phyloP scores from a whole-genome alignment of 2,797 vertebrate genomes.

The Enteromius paludinosus region DNA sequence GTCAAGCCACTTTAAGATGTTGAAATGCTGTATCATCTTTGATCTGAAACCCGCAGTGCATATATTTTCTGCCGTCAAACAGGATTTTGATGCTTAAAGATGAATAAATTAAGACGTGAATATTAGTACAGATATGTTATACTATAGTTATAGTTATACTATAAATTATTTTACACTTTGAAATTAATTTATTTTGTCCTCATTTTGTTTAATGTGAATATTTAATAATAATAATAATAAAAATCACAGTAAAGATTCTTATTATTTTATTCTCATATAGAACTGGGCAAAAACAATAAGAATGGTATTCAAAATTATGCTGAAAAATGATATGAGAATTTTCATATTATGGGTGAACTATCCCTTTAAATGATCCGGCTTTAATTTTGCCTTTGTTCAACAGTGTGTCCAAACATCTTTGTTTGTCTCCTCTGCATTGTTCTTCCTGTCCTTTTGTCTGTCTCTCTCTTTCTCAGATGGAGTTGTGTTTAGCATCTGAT shows the following conservation, averaged over 20 bases:
- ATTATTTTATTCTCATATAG: neutral
- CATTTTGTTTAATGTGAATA: neutral
- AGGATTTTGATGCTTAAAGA: neutral
- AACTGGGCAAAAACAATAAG: too few relatives aligned
- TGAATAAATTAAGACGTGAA: neutral
- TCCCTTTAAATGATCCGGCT: neutral
- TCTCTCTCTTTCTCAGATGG: constrained; percentile 73
- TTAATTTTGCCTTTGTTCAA: constrained; percentile 25
- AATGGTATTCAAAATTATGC: neutral
- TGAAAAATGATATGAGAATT: too few relatives aligned
- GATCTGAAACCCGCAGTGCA: neutral
- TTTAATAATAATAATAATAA: neutral
- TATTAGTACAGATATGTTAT: neutral
- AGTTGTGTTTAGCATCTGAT: constrained; percentile 85
- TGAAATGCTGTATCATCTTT: neutral
- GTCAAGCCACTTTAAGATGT: neutral
- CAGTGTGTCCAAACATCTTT: constrained; percentile 41
- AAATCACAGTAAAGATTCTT: neutral
- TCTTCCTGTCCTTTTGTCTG: neutral
- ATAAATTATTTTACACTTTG: too few relatives aligned
- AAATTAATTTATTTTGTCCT: neutral
- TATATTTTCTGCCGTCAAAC: neutral
- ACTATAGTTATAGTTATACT: neutral
- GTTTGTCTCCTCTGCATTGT: constrained; percentile 32
- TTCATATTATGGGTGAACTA: neutral